Evolutionary conservation across 2,888 invertebrate genomes (phyloP), one percentile per base, ranked within the genome.

Genomic region (Amblyjoppa proteus): DNA sequence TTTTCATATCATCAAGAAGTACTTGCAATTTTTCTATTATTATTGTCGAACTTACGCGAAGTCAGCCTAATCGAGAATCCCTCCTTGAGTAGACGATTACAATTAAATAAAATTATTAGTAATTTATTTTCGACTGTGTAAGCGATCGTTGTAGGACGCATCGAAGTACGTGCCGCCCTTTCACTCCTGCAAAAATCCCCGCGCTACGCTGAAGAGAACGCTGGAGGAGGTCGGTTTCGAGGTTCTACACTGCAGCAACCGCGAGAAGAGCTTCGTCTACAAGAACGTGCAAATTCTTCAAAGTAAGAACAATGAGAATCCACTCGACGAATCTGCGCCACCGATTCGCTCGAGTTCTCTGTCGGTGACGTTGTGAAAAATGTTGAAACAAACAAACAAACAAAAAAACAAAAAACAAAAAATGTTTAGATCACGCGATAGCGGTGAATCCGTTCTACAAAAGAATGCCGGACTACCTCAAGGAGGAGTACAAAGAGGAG

Each of bases 371-470:
- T 2, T 25, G 28, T 73, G 53, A 56, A 34, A 74, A 56, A 68
- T 6, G 64, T 7, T 7, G 13, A 25, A 20, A 51, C 1, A 41
- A 9, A 38, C 2, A 34, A 34, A 71, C 20, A 34, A 61, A 20
- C 20, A 20, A 20, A 20, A 20, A 20, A n/a, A n/a, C n/a, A n/a
- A 20, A 20, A 20, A 20, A 20, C 20, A 0, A 38, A 28, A n/a
- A 51, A 71, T 88, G 45, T 95, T 64, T 93, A 96, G 97, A 96
- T 90, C 96, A 97, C 64, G 95, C 96, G 0, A 94, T 95, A 84
- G 97, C 97, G 0, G 95, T 97, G 3, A 97, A 96, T 91, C 97
- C 97, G 0, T 97, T 97, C 90, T 91, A 96, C 80, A 94, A 95
- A 6, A 94, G 95, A 68, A 96, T 97, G 71, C 96, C 97, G 0